A percentile compares a stretch with the other conserved stretches of the same genome.
These are phyloP conservation scores for Pogoniulus pusillus DNA, from an alignment of 2,797 vertebrate species.

Conservation along the genomic window DNA sequence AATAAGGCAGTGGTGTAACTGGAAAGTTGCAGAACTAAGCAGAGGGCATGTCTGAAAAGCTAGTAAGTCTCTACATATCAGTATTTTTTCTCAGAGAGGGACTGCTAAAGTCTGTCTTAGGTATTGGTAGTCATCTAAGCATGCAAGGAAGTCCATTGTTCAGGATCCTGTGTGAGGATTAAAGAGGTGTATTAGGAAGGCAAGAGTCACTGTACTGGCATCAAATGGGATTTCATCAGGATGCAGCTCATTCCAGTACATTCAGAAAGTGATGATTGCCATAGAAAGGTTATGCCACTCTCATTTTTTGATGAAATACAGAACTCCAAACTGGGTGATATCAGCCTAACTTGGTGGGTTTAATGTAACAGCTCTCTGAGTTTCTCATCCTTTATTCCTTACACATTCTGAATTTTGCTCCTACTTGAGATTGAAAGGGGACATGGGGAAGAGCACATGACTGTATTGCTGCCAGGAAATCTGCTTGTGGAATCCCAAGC, in stretches of 20 bases:
- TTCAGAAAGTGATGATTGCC: slow-evolving; percentile 51
- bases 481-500: slow-evolving; percentile 18
- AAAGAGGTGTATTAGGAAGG: background rate
- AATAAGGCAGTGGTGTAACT: background rate
- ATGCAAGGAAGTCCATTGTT: slow-evolving; percentile 26
- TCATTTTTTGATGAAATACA: background rate
- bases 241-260: slow-evolving; percentile 24
- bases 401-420: background rate
- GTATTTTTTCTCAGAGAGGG: background rate
- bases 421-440: slow-evolving; percentile 2
- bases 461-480: background rate
- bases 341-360: background rate
- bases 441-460: background rate
- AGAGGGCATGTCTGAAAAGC: background rate
- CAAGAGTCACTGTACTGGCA: background rate
- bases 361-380: background rate
- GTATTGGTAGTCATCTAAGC: background rate
- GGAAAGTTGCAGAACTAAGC: background rate
- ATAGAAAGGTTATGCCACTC: background rate
- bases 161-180: background rate
- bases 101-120: background rate
- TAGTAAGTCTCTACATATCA: too few species aligned
- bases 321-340: background rate
- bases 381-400: background rate
- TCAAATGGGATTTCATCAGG: slow-evolving; percentile 25